Evolutionary conservation across 2,888 invertebrate species (phyloP), one percentile per base, ranked within the genome.

Genomic region (Nipponacmea schrenckii): DNA sequence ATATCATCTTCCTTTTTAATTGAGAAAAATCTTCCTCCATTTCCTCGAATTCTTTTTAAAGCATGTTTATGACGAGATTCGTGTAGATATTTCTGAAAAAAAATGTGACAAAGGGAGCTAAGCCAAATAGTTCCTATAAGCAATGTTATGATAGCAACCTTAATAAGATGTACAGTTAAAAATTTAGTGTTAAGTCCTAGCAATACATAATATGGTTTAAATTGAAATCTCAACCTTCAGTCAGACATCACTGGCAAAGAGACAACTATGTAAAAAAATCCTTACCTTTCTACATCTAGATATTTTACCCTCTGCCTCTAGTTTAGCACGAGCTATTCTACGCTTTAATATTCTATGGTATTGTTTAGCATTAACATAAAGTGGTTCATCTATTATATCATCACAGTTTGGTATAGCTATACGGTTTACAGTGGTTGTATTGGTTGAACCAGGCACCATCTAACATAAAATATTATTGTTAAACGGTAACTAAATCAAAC

Each of bases 291-390:
- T 91, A 88, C 97, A 96, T 90, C 98, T 98, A 3, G 98, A 97
- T 88, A 99, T 98, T 90, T 97, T 94, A 26, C 97, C 97, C 86
- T 94, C 93, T 1, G 96, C 95, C 90, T 98, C 98, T 64, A 99
- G 91, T 89, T 96, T 96, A 2, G 98, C 98, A 68, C 99, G 90
- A 0, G 98, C 98, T 83, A 96, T 96, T 64, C 99, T 91, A 50
- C 98, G 91, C 89, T 98, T 98, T 67, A 99, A 91, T 85, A 99
- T 99, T 74, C 98, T 92, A 87, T 96, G 94, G 90, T 98, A 99
- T 88, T 99, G 99, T 85, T 98, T 95, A 27, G 98, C 98, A 91
- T 99, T 99, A 0, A 99, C 99, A 88, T 98, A 99, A 24, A 99
- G 90, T 0, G 98, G 96, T 84, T 98, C 97, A 86, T 98, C 98